Evolutionary conservation across 2,797 vertebrate genomes (phyloP), one percentile per base, ranked within the genome.

Genomic region (Typhlichthys subterraneus): DNA sequence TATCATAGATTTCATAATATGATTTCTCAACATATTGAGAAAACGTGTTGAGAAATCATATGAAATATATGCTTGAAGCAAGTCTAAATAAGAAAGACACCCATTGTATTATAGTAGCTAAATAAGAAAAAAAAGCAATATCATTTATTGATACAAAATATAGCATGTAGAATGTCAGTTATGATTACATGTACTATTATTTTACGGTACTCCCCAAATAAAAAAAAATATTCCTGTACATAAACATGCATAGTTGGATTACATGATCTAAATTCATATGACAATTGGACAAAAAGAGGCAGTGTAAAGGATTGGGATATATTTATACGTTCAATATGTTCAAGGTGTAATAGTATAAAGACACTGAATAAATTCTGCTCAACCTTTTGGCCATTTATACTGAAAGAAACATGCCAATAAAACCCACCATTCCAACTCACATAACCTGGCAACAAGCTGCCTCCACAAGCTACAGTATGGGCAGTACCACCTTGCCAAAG

Each of bases 391-490:
- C 70, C 67, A 61, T 55, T 15, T 47, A 55, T 29, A 33, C 33
- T 45, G 17, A 50, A 70, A 81, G 76, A 80, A 79, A 79, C 49
- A 17, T 52, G 4, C 54, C 50, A 38, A 46, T 69, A 65, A 71
- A 75, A 74, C 23, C 11, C 58, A 63, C 64, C 82, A 85, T 87
- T 87, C 79, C 79, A 80, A 55, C 62, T 74, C 66, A 59, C 68
- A 57, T 67, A 86, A 62, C 85, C 85, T 86, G 82, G 86, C 82
- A 89, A 88, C 85, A 54, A 33, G 15, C 63, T 53, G 70, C 70
- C 63, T 69, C 61, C 72, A 62, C 61, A 63, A 64, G 59, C 66
- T 59, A 29, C 23, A 29, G 23, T 29, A 51, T 57, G 57, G 65
- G 73, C 68, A 75, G 65, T 5, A 56, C 48, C 52, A 23, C 64